Evolutionary conservation across 2,113 vertebrate genomes (phyloP).

Genomic region (Petrocephalus zakoni): DNA sequence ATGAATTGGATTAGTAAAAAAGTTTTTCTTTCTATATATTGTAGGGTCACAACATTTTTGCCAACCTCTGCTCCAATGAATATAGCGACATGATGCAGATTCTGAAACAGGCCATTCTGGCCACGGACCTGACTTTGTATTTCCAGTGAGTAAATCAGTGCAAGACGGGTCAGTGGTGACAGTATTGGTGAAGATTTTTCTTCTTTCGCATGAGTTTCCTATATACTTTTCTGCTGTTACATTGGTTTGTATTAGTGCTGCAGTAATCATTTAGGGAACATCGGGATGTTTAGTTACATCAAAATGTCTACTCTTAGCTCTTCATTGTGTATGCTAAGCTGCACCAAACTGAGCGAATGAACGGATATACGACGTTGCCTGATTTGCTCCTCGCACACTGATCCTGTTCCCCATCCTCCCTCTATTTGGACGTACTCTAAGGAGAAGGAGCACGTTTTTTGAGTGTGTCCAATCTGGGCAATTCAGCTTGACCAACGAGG

Average conservation of each 20-base stretch:
- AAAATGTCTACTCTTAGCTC: neutral
- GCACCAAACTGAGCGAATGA: neutral
- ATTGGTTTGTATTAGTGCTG: neutral
- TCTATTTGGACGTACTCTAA: slow-evolving; percentile 15
- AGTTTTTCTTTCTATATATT: neutral
- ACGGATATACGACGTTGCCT: neutral
- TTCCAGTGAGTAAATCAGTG: slow-evolving; percentile 62
- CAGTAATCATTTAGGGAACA: neutral
- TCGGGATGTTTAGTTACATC: neutral
- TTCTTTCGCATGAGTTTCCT: neutral
- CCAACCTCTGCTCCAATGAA: slow-evolving; percentile 67
- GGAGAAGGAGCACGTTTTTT: slow-evolving; percentile 64
- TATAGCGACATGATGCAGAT: slow-evolving; percentile 75
- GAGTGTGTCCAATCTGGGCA: slow-evolving; percentile 56
- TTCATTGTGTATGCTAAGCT: neutral
- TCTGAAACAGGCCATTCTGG: slow-evolving; percentile 69
- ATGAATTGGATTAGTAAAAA: neutral
- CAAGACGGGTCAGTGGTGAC: too few relatives aligned
- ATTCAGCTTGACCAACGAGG: slow-evolving; percentile 63
- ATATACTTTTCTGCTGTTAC: neutral
- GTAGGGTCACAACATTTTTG: slow-evolving; percentile 74
- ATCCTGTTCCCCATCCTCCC: neutral
- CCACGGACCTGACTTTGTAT: slow-evolving; percentile 70
- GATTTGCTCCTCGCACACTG: neutral
- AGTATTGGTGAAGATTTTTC: neutral